phyloP scores from a whole-genome alignment of 2,113 vertebrate species.

The Geococcyx californianus region DNA sequence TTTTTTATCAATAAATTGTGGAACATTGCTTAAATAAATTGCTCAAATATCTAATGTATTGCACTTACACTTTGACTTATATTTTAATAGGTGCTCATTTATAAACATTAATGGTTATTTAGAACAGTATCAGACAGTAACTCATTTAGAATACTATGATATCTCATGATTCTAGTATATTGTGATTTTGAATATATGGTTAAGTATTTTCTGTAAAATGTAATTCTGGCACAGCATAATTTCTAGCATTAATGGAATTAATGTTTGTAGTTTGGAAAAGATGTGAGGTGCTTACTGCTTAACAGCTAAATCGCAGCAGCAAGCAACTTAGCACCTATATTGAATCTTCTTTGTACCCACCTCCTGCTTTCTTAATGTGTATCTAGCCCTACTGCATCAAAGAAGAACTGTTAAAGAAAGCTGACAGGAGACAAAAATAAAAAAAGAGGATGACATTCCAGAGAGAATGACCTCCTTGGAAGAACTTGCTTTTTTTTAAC shows the following conservation, averaged over 20 bases:
- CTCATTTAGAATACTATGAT: background rate
- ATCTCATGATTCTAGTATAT: background rate
- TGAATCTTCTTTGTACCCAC: background rate
- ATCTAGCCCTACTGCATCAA: background rate
- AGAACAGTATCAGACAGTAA: background rate
- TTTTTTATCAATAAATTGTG: background rate
- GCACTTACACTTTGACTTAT: background rate
- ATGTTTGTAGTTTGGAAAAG: background rate
- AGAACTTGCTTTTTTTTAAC: background rate
- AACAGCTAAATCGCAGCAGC: background rate
- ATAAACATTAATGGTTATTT: background rate
- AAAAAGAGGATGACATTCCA: background rate
- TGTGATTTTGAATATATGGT: background rate
- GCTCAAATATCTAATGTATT: background rate
- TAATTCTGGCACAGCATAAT: background rate
- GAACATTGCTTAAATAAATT: background rate
- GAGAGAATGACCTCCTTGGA: background rate
- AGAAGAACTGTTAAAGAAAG: background rate
- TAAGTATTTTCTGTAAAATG: background rate
- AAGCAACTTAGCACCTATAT: background rate
- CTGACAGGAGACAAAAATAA: background rate
- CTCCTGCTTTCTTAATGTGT: background rate
- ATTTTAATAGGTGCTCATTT: background rate
- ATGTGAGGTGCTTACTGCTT: background rate
- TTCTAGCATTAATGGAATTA: background rate